A percentile compares a stretch with the other conserved stretches of the same genome.
Conservation (phyloP, 2,797 vertebrate genomes). For the Amblyopsis hoosieri region DNA sequence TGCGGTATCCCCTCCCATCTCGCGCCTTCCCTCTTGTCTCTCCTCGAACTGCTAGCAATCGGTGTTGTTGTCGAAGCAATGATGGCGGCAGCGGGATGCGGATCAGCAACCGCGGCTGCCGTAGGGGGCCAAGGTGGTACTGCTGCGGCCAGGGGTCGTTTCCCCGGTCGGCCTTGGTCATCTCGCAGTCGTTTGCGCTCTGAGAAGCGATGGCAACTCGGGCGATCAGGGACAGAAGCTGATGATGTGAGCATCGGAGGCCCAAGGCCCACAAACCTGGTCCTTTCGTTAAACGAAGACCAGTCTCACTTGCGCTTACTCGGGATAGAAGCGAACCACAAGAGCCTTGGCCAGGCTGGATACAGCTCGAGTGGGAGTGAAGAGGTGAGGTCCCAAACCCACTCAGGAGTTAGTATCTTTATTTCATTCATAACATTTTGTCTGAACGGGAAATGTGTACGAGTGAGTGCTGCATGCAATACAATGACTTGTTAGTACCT, state of each 20-base stretch:
- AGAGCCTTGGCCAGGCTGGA: constrained; percentile 83
- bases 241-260: constrained; percentile 81
- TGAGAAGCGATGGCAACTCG: constrained; percentile 83
- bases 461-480: constrained; percentile 46
- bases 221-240: constrained; percentile 76
- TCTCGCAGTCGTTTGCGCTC: constrained; percentile 84
- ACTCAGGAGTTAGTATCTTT: constrained; percentile 75
- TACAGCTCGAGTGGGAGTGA: constrained; percentile 87
- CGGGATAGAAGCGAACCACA: constrained; percentile 86
- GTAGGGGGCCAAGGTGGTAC: constrained; percentile 80
- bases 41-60: constrained; percentile 78
- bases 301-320: constrained; percentile 87
- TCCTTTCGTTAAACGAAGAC: constrained; percentile 83
- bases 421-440: constrained; percentile 64
- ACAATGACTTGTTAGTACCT: constrained; percentile 54
- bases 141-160: constrained; percentile 86
- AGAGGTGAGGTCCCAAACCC: constrained; percentile 80
- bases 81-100: constrained; percentile 91
- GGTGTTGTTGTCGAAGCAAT: constrained; percentile 88
- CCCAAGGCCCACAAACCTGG: constrained; percentile 82
- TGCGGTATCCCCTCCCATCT: constrained; percentile 77
- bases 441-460: constrained; percentile 42
- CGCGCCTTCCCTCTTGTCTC: constrained; percentile 84
- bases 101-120: constrained; percentile 89
- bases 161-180: constrained; percentile 87